A percentile compares a stretch with the other conserved stretches of the same genome.
Evolutionary conservation across 1,140 invertebrate genomes (phyloP).

Genomic region (Lepidurus arcticus): DNA sequence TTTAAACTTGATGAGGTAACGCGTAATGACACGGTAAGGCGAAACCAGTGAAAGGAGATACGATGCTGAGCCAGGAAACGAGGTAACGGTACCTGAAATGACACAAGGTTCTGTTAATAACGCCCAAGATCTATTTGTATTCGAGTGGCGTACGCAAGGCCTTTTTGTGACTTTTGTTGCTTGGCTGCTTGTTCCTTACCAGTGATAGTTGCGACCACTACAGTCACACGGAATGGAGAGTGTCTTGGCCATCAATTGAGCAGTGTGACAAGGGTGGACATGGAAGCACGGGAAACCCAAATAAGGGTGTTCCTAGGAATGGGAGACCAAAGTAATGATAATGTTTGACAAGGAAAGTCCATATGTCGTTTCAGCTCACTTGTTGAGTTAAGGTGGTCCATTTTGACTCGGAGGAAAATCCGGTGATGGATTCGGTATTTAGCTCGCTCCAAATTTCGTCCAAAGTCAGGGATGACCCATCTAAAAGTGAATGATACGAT

Average conservation of each 20-base stretch:
- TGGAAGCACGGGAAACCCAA: constrained; percentile 45
- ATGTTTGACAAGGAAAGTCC: not conserved
- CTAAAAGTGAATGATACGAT: not conserved
- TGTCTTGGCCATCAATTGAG: constrained; percentile 40
- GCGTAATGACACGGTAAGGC: constrained; percentile 30
- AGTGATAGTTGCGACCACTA: not conserved
- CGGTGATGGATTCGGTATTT: not conserved
- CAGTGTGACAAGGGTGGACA: constrained; percentile 48
- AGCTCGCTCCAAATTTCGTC: not conserved
- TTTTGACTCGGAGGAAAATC: not conserved
- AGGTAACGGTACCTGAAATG: constrained; percentile 24
- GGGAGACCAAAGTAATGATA: not conserved
- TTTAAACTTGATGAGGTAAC: not conserved
- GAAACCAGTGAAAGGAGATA: constrained; percentile 31
- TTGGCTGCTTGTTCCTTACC: not conserved
- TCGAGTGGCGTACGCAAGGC: too few relatives aligned
- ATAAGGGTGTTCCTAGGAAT: constrained; percentile 45
- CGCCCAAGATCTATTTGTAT: too few relatives aligned
- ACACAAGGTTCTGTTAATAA: not conserved
- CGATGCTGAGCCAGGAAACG: constrained; percentile 27
- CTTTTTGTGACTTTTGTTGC: too few relatives aligned
- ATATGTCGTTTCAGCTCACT: not conserved
- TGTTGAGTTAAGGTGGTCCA: constrained; percentile 4
- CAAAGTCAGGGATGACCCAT: not conserved
- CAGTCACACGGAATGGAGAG: not conserved